A percentile compares a stretch with the other conserved stretches of the same genome.
These are phyloP conservation scores for Aspidapion aeneum DNA, from an alignment of 2,888 invertebrate genomes.

Conservation along the genomic window DNA sequence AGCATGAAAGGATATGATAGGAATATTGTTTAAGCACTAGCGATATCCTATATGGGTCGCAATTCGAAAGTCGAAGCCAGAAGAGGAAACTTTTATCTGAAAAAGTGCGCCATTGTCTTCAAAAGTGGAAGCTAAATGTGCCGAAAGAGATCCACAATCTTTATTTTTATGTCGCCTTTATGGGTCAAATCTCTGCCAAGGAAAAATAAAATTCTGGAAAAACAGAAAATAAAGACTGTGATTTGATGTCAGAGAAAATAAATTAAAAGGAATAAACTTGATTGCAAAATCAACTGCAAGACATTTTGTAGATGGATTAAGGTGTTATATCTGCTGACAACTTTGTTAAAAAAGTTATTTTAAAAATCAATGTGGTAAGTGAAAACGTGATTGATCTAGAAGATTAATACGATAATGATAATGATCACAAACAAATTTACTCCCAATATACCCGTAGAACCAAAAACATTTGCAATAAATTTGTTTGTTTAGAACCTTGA, in stretches of 20 bases:
- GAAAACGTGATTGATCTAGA: no score
- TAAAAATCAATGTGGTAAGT: no score
- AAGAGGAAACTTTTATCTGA: neutral
- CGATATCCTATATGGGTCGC: neutral
- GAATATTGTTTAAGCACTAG: neutral
- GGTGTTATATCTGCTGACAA: no score
- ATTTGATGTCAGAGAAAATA: neutral
- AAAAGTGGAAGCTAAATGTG: neutral
- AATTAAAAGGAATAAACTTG: neutral
- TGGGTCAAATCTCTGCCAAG: slow-evolving; percentile 4
- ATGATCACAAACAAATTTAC: no score
- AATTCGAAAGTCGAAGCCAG: neutral
- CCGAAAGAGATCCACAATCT: slow-evolving; percentile 8
- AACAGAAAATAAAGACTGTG: neutral
- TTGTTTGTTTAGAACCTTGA: no score
- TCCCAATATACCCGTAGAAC: no score
- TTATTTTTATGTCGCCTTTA: slow-evolving; percentile 6
- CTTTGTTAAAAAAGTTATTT: no score
- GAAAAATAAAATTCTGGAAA: neutral
- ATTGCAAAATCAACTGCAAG: no score
- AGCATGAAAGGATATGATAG: neutral
- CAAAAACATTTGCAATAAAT: no score
- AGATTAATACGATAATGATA: no score
- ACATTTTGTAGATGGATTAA: no score
- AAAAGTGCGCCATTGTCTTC: neutral